These are phyloP conservation scores for Lepilemur septentrionalis DNA, from an alignment of 2,797 vertebrate genomes.

Conservation along the genomic window DNA sequence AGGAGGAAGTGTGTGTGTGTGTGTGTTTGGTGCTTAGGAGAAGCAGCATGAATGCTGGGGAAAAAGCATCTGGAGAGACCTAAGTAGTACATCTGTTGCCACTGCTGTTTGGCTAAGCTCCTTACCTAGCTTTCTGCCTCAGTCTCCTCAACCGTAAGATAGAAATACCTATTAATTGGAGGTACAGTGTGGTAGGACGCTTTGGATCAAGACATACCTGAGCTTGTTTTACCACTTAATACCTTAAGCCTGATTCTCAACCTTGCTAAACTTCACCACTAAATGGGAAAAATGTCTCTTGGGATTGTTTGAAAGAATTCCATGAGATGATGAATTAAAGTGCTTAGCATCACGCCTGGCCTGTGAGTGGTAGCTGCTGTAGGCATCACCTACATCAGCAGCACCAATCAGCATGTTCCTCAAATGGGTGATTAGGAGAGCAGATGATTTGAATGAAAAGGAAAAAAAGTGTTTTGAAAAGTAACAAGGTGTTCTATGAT, in stretches of 20 bases:
- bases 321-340: background rate
- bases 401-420: background rate
- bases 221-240: background rate
- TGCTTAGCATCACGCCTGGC: background rate
- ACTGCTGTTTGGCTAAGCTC: background rate
- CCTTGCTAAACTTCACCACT: background rate
- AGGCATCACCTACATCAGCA: background rate
- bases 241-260: background rate
- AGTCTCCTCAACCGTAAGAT: background rate
- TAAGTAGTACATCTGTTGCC: background rate
- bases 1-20: background rate
- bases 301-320: background rate
- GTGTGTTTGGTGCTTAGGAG: background rate
- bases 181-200: background rate
- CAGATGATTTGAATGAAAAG: background rate
- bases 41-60: background rate
- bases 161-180: background rate
- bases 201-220: background rate
- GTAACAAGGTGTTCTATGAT: background rate
- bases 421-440: background rate
- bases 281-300: background rate
- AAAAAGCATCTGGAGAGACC: background rate
- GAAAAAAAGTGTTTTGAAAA: background rate
- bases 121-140: background rate
- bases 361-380: background rate